These are phyloP conservation scores for Chelon labrosus DNA, from an alignment of 2,797 vertebrate genomes.

Conservation along the genomic window DNA sequence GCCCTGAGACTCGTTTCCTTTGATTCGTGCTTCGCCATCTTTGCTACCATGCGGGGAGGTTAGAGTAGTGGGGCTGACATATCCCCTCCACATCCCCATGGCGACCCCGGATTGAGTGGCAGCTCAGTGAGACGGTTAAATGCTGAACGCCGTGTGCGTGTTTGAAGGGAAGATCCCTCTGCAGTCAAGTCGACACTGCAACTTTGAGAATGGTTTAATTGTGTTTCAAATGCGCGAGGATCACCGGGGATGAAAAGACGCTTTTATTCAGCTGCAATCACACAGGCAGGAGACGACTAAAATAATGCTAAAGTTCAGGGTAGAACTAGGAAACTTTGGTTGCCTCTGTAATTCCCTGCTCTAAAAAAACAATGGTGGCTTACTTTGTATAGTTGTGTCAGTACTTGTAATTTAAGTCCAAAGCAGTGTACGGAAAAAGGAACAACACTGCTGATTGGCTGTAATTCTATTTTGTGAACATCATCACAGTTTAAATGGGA, in stretches of 20 bases:
- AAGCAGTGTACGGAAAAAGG: slow-evolving; percentile 15
- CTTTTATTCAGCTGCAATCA: slow-evolving; percentile 47
- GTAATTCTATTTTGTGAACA: slow-evolving; percentile 59
- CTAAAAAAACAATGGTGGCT: no score
- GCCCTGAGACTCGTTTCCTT: slow-evolving; percentile 67
- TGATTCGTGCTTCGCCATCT: slow-evolving; percentile 64
- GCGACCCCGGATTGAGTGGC: slow-evolving; percentile 66
- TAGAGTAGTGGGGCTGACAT: slow-evolving; percentile 47
- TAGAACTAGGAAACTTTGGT: slow-evolving; percentile 39
- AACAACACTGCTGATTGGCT: slow-evolving; percentile 40
- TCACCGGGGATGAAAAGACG: slow-evolving; percentile 36
- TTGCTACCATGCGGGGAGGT: slow-evolving; percentile 53
- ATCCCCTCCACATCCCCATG: slow-evolving; percentile 52
- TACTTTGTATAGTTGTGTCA: no score
- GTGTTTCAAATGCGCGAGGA: slow-evolving; percentile 30
- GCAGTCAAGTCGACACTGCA: slow-evolving; percentile 46
- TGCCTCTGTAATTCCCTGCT: not conserved
- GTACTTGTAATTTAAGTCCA: slow-evolving; percentile 6
- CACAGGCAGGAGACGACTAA: slow-evolving; percentile 29
- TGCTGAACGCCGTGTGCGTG: slow-evolving; percentile 15
- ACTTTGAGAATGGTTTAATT: slow-evolving; percentile 55
- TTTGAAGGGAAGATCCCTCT: slow-evolving; percentile 59
- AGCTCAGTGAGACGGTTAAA: slow-evolving; percentile 49
- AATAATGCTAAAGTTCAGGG: slow-evolving; percentile 42
- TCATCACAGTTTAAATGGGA: slow-evolving; percentile 34